Conservation (phyloP, 2,113 vertebrate genomes). For the Urocitellus parryii region DNA sequence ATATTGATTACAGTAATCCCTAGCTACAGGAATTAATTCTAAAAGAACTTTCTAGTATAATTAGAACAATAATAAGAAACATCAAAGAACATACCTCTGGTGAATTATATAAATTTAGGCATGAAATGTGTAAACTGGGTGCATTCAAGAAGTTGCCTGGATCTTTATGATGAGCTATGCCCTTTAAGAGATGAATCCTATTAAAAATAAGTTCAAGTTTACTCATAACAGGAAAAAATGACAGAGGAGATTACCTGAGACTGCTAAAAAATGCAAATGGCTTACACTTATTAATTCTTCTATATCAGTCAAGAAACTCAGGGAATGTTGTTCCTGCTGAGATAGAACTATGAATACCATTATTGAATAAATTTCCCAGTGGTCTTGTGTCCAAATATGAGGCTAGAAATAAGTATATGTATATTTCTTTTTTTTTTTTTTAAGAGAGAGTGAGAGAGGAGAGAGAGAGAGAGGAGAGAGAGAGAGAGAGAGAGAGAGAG, state of each 20-base stretch:
- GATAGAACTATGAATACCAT: neutral
- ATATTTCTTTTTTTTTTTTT: neutral
- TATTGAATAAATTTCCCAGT: neutral
- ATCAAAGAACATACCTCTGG: slow-evolving; percentile 27
- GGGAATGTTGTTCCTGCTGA: neutral
- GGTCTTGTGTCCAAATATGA: neutral
- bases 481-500: no score
- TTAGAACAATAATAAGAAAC: slow-evolving; percentile 32
- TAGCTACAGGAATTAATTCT: slow-evolving; percentile 25
- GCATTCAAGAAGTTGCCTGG: neutral
- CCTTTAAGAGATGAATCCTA: slow-evolving; percentile 24
- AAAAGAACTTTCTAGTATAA: neutral
- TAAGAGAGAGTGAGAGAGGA: no score
- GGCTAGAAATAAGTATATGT: neutral
- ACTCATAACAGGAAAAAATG: neutral
- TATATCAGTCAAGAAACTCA: neutral
- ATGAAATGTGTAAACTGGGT: neutral
- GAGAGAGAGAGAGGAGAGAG: no score
- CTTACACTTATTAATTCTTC: slow-evolving; percentile 11
- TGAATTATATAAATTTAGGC: neutral
- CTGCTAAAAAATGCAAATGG: neutral
- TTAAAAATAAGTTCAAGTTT: slow-evolving; percentile 16
- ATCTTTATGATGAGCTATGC: neutral
- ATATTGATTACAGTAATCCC: neutral
- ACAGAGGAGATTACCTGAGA: neutral